These are phyloP conservation scores for Trypoxylon attenuatum DNA, from an alignment of 2,888 invertebrate genomes.

Conservation along the genomic window DNA sequence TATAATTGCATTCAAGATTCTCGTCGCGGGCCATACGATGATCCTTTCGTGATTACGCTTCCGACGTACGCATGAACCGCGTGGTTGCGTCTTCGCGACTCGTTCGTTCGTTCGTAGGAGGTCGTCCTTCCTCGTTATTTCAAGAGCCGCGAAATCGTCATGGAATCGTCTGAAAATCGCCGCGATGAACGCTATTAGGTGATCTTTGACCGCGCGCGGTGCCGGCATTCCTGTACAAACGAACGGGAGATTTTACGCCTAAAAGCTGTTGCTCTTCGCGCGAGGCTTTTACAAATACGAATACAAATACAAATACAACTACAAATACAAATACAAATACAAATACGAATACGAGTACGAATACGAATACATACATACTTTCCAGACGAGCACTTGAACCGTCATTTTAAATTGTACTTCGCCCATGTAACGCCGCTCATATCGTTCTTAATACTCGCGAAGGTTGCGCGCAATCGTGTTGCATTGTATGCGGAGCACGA, in stretches of 20 bases:
- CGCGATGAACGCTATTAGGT: too few species aligned
- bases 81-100: conserved; percentile 43
- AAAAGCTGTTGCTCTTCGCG: background rate
- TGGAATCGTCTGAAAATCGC: too few species aligned
- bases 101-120: conserved; percentile 42
- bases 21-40: conserved; percentile 51
- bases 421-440: background rate
- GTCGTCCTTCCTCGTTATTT: conserved; percentile 45
- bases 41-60: conserved; percentile 43
- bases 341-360: too few species aligned
- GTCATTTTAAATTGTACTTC: background rate
- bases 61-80: conserved; percentile 14
- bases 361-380: too few species aligned
- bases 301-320: too few species aligned
- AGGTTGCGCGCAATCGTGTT: background rate
- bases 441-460: background rate
- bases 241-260: background rate
- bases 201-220: too few species aligned
- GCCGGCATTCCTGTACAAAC: background rate
- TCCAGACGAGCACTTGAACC: background rate
- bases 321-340: too few species aligned
- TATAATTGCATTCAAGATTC: conserved; percentile 51
- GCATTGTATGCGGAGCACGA: conserved; percentile 32
- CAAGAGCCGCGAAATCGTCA: too few species aligned
- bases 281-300: too few species aligned